These are phyloP conservation scores for Monopterus albus DNA, from an alignment of 2,113 vertebrate species.

Conservation along the genomic window DNA sequence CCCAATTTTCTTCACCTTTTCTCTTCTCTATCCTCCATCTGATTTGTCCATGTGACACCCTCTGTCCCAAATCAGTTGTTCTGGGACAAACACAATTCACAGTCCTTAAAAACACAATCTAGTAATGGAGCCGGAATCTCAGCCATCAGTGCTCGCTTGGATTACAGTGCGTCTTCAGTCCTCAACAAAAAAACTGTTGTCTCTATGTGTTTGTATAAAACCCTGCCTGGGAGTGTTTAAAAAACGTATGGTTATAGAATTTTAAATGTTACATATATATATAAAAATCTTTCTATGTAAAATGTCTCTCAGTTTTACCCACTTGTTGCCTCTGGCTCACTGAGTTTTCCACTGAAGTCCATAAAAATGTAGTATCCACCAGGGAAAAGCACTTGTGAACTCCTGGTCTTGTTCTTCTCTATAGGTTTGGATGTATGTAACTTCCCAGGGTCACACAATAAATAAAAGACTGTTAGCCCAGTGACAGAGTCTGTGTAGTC, in stretches of 20 bases:
- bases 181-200: constrained; percentile 27
- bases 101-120: constrained; percentile 59
- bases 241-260: neutral
- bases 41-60: constrained; percentile 16
- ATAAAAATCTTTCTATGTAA: constrained; percentile 11
- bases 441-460: constrained; percentile 48
- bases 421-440: constrained; percentile 42
- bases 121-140: constrained; percentile 67
- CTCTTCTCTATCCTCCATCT: constrained; percentile 34
- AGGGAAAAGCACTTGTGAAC: constrained; percentile 13
- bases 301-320: constrained; percentile 37
- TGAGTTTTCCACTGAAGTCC: constrained; percentile 25
- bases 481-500: constrained; percentile 69
- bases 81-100: constrained; percentile 60
- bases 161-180: constrained; percentile 54
- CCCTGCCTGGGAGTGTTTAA: neutral
- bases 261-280: constrained; percentile 18
- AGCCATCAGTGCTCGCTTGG: constrained; percentile 59
- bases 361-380: constrained; percentile 26
- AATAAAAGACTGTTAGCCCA: constrained; percentile 62
- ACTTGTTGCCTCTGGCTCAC: constrained; percentile 32
- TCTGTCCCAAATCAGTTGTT: constrained; percentile 35
- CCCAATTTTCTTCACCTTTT: constrained; percentile 20
- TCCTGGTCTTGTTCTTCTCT: constrained; percentile 33
- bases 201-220: constrained; percentile 26